Evolutionary conservation across 2,797 vertebrate species (phyloP).

Genomic region (Tadarida brasiliensis): DNA sequence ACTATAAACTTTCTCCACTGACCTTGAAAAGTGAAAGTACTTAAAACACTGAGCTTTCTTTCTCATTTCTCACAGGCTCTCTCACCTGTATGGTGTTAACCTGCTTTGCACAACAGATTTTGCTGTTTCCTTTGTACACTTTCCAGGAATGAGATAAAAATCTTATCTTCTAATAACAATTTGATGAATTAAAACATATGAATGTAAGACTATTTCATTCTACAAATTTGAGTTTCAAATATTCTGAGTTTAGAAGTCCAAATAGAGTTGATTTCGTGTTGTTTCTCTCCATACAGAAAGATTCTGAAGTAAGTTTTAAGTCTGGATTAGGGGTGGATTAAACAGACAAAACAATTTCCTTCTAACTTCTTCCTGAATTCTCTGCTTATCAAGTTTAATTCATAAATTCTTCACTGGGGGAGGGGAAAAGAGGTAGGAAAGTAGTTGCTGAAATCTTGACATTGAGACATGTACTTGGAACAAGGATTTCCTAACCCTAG

Average conservation of each 20-base stretch:
- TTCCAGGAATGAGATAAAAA: neutral
- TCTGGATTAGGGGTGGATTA: neutral
- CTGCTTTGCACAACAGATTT: neutral
- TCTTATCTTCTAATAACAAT: neutral
- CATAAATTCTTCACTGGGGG: neutral
- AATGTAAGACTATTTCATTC: neutral
- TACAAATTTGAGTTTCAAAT: neutral
- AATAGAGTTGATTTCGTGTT: neutral
- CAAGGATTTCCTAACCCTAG: slow-evolving; percentile 41
- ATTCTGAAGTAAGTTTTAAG: neutral
- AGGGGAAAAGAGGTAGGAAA: neutral
- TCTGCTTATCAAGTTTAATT: neutral
- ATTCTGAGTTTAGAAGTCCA: neutral
- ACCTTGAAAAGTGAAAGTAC: neutral
- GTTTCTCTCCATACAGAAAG: neutral
- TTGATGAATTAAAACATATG: neutral
- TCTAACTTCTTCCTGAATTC: neutral
- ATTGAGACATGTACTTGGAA: slow-evolving; percentile 41
- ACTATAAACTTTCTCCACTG: neutral
- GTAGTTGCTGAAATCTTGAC: slow-evolving; percentile 16
- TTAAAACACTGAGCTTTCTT: neutral
- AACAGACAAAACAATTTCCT: neutral
- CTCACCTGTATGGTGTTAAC: neutral
- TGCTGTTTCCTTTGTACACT: neutral
- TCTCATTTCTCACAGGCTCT: neutral